Conservation (phyloP, 2,113 vertebrate species). For the Trematomus loennbergii region DNA sequence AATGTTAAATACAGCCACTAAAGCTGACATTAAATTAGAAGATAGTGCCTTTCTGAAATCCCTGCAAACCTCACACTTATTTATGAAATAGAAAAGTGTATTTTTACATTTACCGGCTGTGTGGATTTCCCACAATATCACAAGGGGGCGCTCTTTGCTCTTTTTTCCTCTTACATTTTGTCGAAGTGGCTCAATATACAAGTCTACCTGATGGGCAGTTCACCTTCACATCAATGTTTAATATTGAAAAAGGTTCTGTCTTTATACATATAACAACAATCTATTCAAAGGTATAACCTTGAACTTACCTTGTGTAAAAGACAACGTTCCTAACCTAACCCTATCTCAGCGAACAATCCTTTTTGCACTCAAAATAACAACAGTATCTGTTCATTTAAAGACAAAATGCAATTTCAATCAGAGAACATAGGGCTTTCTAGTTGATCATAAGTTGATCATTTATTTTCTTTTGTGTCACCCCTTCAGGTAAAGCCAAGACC, state of each 20-base stretch:
- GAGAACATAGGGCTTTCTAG: too few relatives aligned
- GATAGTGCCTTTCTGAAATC: neutral
- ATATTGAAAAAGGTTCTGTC: neutral
- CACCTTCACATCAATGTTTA: neutral
- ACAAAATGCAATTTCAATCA: too few relatives aligned
- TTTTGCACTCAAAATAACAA: too few relatives aligned
- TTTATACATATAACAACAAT: neutral
- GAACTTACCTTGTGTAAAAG: neutral
- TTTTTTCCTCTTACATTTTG: neutral
- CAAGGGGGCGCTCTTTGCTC: constrained; percentile 54
- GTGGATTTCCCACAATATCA: constrained; percentile 26
- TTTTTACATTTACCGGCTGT: neutral
- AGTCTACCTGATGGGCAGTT: neutral
- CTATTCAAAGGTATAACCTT: neutral
- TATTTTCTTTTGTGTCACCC: constrained; percentile 1
- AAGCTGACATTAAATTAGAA: neutral
- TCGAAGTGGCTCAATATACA: neutral
- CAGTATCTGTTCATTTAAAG: too few relatives aligned
- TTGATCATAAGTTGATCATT: neutral
- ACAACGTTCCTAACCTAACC: neutral
- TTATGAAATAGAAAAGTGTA: neutral
- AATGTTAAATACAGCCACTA: neutral
- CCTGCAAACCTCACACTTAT: neutral
- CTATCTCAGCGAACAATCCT: too few relatives aligned
- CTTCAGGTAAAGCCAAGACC: constrained; percentile 93